Percentiles rank a stretch among this genome's conserved stretches.
These are phyloP conservation scores for Daubentonia madagascariensis DNA, from an alignment of 2,113 vertebrate genomes.

Conservation along the genomic window DNA sequence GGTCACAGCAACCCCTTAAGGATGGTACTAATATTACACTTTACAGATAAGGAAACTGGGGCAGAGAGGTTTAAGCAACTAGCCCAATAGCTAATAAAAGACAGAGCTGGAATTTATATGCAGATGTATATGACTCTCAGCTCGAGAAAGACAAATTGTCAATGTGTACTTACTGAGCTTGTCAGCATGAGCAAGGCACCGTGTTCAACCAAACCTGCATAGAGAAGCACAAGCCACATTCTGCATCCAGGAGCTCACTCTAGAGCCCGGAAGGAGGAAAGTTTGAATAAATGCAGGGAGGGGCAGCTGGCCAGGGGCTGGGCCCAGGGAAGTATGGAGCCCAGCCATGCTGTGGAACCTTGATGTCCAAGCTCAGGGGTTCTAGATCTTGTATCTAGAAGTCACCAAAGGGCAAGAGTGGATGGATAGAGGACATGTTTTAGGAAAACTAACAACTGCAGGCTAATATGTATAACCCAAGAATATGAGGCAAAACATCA, in stretches of 20 bases:
- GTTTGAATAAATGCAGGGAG: not conserved
- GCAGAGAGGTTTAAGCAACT: not conserved
- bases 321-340: not conserved
- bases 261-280: not conserved
- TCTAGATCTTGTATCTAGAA: not conserved
- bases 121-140: not conserved
- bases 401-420: not conserved
- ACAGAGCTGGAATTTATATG: not conserved
- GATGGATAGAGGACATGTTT: not conserved
- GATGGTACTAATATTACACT: not conserved
- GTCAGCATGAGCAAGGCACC: not conserved
- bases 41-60: not conserved
- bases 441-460: not conserved
- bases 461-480: not conserved
- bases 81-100: not conserved
- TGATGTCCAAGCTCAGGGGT: not conserved
- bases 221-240: not conserved
- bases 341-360: not conserved
- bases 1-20: not conserved
- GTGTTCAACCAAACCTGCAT: rapidly evolving
- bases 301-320: not conserved
- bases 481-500: not conserved
- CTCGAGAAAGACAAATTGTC: not conserved
- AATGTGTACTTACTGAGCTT: not conserved
- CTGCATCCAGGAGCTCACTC: not conserved